Percentiles rank a stretch among this genome's conserved stretches.
Evolutionary conservation across 2,113 vertebrate species (phyloP).

Genomic region (Tragelaphus scriptus): DNA sequence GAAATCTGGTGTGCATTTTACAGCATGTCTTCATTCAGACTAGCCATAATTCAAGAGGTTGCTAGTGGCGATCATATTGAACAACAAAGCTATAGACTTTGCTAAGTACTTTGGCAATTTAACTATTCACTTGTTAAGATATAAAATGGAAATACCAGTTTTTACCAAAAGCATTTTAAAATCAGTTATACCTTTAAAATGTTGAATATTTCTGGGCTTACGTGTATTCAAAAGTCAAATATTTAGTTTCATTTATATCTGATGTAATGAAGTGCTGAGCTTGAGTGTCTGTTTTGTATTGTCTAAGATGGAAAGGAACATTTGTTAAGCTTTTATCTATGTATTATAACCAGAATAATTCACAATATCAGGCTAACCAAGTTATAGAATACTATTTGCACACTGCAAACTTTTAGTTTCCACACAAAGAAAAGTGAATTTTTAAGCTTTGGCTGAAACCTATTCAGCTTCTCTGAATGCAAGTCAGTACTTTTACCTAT

Average conservation of each 20-base stretch:
- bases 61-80: not conserved
- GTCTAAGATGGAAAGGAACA: not conserved
- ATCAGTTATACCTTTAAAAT: conserved; percentile 21
- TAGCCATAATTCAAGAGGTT: not conserved
- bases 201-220: not conserved
- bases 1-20: not conserved
- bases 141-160: not conserved
- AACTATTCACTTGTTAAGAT: conserved; percentile 11
- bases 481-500: not conserved
- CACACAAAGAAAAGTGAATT: not conserved
- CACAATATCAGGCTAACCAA: not conserved
- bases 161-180: not conserved
- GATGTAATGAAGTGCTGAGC: not conserved
- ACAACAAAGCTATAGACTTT: not conserved
- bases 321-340: not conserved
- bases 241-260: not conserved
- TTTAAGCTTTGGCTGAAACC: conserved; percentile 13
- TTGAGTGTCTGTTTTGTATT: not conserved
- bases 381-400: not conserved
- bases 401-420: not conserved
- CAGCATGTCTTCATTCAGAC: not conserved
- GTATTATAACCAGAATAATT: not conserved
- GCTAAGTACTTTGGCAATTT: not conserved
- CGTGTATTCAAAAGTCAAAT: not conserved
- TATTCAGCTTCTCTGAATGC: not conserved